Percentiles rank a stretch among this genome's conserved stretches.
Evolutionary conservation across 2,888 invertebrate species (phyloP).

Genomic region (Mechanitis messenoides): DNA sequence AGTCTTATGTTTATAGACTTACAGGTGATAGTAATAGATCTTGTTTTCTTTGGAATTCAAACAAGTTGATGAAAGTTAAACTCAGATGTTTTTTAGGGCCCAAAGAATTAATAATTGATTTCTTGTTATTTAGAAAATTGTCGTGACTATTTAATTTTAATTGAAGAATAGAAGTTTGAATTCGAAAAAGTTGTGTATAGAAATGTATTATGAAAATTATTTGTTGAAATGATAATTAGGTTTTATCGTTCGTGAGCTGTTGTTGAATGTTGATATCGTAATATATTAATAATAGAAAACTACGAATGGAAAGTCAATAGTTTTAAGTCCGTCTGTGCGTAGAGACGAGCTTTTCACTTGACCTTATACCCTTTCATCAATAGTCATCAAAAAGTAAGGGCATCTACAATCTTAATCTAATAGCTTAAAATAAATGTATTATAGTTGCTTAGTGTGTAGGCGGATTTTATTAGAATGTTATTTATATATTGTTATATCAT

Average conservation of each 20-base stretch:
- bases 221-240: too few species aligned
- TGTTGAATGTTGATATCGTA: neutral
- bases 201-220: too few species aligned
- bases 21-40: slow-evolving; percentile 26
- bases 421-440: too few species aligned
- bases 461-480: too few species aligned
- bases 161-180: neutral
- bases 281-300: slow-evolving; percentile 20
- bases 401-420: slow-evolving; percentile 3
- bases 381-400: slow-evolving; percentile 41
- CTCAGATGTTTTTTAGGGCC: slow-evolving; percentile 12
- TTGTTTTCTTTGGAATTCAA: slow-evolving; percentile 51
- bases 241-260: too few species aligned
- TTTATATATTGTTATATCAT: too few species aligned
- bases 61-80: slow-evolving; percentile 32
- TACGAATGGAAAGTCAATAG: slow-evolving; percentile 25
- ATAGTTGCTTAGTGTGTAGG: too few species aligned
- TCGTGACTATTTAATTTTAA: neutral
- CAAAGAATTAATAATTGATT: neutral
- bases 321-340: slow-evolving; percentile 21
- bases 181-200: too few species aligned
- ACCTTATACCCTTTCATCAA: slow-evolving; percentile 40
- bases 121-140: neutral
- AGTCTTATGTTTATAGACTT: slow-evolving; percentile 15
- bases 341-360: slow-evolving; percentile 31